Base-by-base conservation (phyloP, 2,113 vertebrate genomes). In the Menidia beryllina region DNA sequence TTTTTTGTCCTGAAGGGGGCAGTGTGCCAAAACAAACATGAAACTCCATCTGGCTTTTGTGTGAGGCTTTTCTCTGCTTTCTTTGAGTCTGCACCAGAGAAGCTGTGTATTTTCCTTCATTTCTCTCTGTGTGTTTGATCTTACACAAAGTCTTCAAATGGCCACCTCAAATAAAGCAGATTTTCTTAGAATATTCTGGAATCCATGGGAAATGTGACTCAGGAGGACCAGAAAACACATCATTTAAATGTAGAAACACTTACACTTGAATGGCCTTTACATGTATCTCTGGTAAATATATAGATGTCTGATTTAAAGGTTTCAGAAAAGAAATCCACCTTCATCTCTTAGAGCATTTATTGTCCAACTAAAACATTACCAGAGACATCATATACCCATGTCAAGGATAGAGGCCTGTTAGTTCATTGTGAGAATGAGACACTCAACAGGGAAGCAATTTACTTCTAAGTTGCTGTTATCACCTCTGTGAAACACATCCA, bases 11-110 rank as follows among this genome's bases (percentile, higher is more conserved):
- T 9, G 30, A 4, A 21, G 24, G 20, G 64, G 23, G 36, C 47
- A 11, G 64, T 7, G 24, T 12, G 49, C 30, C 3, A 12, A 45
- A 63, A 45, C 26, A 51, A 72, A 47, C 45, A 53, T n/a, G 39
- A 47, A 49, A 54, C 1, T 50, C 34, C 11, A 24, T 63, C 24
- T 36, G 57, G 39, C 17, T 59, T 41, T 11, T 38, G 5, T 15
- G 2, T 34, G 30, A 34, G 30, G 17, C 3, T 7, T 67, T 34
- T n/a, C 0, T 14, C 5, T 67, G 3, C 11, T 24, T 39, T 13
- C 43, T 57, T 19, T 64, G 47, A 58, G 41, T 7, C 41, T 45
- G 41, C 11, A 41, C 3, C 10, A 43, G 39, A 10, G 30, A 10
- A 34, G 30, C 7, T 34, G 30, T 2, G 30, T 17, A 43, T 43